These are phyloP conservation scores for Epicauta chinensis DNA, from an alignment of 1,140 invertebrate genomes.

Conservation along the genomic window DNA sequence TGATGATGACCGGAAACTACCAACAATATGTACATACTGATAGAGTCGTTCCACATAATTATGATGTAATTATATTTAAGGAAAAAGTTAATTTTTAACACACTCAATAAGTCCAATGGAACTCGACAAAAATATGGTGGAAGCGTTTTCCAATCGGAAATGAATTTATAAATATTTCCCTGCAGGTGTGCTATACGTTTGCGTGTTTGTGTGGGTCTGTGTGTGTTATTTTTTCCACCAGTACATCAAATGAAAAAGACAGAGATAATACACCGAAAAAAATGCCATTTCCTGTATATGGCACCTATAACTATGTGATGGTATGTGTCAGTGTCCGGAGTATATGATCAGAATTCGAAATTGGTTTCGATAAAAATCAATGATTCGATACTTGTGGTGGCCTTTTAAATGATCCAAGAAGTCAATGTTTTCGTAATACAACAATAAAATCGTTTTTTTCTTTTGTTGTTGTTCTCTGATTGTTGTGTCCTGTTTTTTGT, in stretches of 20 bases:
- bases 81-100: too few relatives aligned
- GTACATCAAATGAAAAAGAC: too few relatives aligned
- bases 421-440: too few relatives aligned
- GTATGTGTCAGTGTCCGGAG: slow-evolving; percentile 4
- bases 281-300: slow-evolving; percentile 14
- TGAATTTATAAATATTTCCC: slow-evolving; percentile 17
- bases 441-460: too few relatives aligned
- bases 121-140: too few relatives aligned
- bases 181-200: slow-evolving; percentile 10
- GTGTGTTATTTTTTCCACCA: too few relatives aligned
- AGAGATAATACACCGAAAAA: not conserved
- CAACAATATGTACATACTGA: too few relatives aligned
- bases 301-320: slow-evolving; percentile 6
- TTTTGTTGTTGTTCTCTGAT: too few relatives aligned
- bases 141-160: slow-evolving; percentile 13
- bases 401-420: not conserved
- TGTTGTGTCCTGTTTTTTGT: too few relatives aligned
- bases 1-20: too few relatives aligned
- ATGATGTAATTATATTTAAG: slow-evolving; percentile 14
- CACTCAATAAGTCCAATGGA: too few relatives aligned
- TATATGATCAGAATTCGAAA: slow-evolving; percentile 5
- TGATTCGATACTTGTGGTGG: not conserved
- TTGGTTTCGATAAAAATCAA: not conserved
- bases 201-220: slow-evolving; percentile 2
- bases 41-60: not conserved